phyloP scores from a whole-genome alignment of 2,888 invertebrate genomes.

The Cantharis flavilabris region DNA sequence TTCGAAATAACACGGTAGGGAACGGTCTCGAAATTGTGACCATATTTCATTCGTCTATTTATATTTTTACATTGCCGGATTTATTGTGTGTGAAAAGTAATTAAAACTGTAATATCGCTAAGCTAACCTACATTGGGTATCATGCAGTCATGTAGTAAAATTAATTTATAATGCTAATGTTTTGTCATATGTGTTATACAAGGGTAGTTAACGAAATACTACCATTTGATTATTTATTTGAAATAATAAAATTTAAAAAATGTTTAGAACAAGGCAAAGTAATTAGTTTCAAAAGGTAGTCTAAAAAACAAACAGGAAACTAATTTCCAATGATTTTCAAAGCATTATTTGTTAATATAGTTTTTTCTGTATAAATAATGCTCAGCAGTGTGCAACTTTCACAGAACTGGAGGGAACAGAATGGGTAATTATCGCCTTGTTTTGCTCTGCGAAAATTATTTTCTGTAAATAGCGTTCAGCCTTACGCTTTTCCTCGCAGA shows the following conservation, averaged over 20 bases:
- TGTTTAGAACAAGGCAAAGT: background rate
- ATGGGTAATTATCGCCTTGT: background rate
- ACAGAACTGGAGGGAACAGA: background rate
- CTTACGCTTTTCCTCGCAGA: background rate
- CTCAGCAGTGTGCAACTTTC: background rate
- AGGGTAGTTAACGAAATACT: background rate
- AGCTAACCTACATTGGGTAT: background rate
- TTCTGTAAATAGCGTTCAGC: background rate
- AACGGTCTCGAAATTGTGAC: conserved; percentile 7
- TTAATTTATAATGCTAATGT: background rate
- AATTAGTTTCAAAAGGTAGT: background rate
- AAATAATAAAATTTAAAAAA: background rate
- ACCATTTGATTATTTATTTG: background rate
- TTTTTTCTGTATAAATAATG: no score
- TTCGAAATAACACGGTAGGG: conserved; percentile 13
- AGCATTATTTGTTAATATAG: no score
- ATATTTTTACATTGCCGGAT: background rate
- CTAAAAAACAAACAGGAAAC: background rate
- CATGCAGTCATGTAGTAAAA: background rate
- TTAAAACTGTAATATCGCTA: background rate
- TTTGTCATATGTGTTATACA: background rate
- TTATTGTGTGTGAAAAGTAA: background rate
- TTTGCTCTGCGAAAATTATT: background rate
- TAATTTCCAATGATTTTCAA: background rate
- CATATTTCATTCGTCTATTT: conserved; percentile 9